Evolutionary conservation across 2,888 invertebrate genomes (phyloP).

Genomic region (Andrena hattorfiana): DNA sequence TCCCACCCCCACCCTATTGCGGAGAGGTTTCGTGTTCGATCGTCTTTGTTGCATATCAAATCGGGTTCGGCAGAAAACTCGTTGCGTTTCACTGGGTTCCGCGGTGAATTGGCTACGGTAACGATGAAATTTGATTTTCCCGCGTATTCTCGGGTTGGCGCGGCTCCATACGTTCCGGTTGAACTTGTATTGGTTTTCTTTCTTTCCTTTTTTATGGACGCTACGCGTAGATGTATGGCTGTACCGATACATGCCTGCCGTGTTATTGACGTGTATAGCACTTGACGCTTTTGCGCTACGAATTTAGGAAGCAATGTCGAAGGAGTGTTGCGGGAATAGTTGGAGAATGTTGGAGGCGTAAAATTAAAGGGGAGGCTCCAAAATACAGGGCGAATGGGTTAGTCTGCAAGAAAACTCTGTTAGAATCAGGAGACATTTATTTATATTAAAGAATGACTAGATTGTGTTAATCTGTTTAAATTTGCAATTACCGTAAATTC

Average conservation of each 20-base stretch:
- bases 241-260: not conserved
- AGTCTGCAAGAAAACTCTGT: too few relatives aligned
- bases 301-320: not conserved
- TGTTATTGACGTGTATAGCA: not conserved
- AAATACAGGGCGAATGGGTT: too few relatives aligned
- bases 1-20: not conserved
- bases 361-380: too few relatives aligned
- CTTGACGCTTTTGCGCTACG: constrained; percentile 5
- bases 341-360: not conserved
- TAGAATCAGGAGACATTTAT: too few relatives aligned
- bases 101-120: not conserved
- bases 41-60: constrained; percentile 23
- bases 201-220: too few relatives aligned
- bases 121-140: constrained; percentile 22
- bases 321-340: not conserved
- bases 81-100: constrained; percentile 13
- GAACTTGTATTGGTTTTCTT: not conserved
- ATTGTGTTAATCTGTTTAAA: too few relatives aligned
- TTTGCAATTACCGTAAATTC: too few relatives aligned
- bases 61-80: constrained; percentile 17
- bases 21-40: constrained; percentile 9
- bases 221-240: not conserved
- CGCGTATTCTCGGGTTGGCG: not conserved
- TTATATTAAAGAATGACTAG: too few relatives aligned
- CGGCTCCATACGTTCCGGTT: not conserved